A percentile compares a stretch with the other conserved stretches of the same genome.
Evolutionary conservation across 2,113 vertebrate genomes (phyloP).

Genomic region (Nanorana parkeri): DNA sequence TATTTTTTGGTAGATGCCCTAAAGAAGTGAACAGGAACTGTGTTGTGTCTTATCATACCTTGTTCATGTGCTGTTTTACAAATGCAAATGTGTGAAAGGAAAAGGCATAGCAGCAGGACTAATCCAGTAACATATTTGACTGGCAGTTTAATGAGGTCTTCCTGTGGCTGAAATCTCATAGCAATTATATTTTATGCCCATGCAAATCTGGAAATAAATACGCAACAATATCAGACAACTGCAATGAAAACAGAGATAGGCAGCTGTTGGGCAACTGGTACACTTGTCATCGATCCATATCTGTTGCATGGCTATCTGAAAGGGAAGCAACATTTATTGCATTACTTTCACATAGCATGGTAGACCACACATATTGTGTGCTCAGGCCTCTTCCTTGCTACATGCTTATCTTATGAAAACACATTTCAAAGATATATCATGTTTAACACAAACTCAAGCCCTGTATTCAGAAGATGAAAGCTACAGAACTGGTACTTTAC

Average conservation of each 20-base stretch:
- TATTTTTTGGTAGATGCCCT: not conserved
- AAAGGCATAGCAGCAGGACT: not conserved
- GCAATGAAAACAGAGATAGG: not conserved
- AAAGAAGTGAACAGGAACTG: not conserved
- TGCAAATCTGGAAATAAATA: conserved; percentile 22
- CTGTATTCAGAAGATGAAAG: no score
- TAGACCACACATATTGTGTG: not conserved
- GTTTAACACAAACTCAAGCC: not conserved
- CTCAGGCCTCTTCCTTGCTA: not conserved
- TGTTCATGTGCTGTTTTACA: conserved; percentile 2
- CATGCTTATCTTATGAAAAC: not conserved
- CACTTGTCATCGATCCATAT: not conserved
- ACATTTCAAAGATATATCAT: not conserved
- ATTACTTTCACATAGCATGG: not conserved
- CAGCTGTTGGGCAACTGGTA: not conserved
- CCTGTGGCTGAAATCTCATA: conserved; percentile 24
- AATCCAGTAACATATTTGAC: not conserved
- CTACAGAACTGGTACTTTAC: no score
- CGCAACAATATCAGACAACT: not conserved
- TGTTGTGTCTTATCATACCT: not conserved
- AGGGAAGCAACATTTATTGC: not conserved
- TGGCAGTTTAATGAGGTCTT: conserved; percentile 11
- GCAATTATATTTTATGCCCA: conserved; percentile 22
- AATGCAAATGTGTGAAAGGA: not conserved
- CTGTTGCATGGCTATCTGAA: not conserved